Evolutionary conservation across 2,888 invertebrate genomes (phyloP).

Genomic region (Ophion ellenae): DNA sequence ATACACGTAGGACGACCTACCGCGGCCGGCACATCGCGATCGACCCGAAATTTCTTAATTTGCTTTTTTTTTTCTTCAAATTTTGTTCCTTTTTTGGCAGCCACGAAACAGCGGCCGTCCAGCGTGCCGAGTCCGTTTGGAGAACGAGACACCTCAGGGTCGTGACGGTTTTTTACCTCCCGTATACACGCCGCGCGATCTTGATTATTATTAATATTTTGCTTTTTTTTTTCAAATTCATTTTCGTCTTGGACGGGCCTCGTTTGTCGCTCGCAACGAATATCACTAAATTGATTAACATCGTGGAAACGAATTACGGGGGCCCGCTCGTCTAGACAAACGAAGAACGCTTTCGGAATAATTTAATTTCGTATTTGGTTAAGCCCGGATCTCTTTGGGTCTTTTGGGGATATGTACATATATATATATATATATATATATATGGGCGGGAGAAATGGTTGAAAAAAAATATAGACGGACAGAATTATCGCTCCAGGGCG

Average conservation of each 20-base stretch:
- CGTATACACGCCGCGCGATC: constrained; percentile 77
- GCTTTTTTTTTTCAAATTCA: not conserved
- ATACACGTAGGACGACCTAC: not conserved
- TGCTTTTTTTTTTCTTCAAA: not conserved
- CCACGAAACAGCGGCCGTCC: constrained; percentile 72
- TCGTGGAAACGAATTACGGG: constrained; percentile 52
- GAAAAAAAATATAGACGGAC: not conserved
- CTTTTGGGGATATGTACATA: too few relatives aligned
- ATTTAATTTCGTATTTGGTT: constrained; percentile 55
- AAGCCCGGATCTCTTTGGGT: not conserved
- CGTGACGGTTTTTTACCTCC: constrained; percentile 79
- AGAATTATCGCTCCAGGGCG: constrained; percentile 28
- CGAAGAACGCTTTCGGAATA: constrained; percentile 37
- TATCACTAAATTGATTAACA: constrained; percentile 57
- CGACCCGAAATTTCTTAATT: constrained; percentile 11
- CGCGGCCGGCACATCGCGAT: constrained; percentile 6
- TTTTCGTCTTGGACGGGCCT: not conserved
- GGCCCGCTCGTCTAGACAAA: constrained; percentile 55
- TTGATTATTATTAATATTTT: constrained; percentile 59
- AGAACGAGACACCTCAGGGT: constrained; percentile 81
- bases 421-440: too few relatives aligned
- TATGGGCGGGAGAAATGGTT: not conserved
- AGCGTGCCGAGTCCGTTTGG: constrained; percentile 77
- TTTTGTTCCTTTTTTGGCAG: not conserved
- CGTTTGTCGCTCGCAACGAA: constrained; percentile 25